These are phyloP conservation scores for Meles meles DNA, from an alignment of 2,113 vertebrate genomes.

Conservation along the genomic window DNA sequence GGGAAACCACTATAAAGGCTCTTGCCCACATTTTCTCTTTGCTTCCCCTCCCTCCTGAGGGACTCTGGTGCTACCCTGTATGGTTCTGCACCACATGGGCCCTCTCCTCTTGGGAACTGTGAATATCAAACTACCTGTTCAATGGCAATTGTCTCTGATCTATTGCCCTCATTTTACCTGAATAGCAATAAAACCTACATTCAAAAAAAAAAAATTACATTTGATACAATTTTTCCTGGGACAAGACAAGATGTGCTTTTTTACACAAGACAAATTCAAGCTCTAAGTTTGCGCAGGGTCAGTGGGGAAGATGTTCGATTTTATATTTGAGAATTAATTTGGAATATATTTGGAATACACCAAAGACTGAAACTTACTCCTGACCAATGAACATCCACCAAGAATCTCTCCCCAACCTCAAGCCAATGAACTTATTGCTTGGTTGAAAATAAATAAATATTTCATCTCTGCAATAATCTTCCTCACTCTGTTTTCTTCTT, in stretches of 20 bases:
- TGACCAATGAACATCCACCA: background rate
- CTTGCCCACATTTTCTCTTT: background rate
- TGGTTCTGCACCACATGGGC: background rate
- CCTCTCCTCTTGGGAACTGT: background rate
- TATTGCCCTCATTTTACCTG: background rate
- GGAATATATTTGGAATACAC: background rate
- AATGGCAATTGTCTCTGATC: background rate
- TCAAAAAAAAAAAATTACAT: background rate
- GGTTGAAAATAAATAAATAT: background rate
- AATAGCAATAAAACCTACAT: background rate
- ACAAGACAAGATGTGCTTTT: background rate
- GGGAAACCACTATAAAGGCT: background rate
- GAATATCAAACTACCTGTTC: background rate
- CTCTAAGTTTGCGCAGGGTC: background rate
- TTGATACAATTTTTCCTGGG: background rate
- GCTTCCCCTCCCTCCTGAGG: background rate
- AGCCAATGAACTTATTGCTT: background rate
- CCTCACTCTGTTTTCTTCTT: background rate
- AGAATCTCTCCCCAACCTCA: background rate
- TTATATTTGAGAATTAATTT: background rate
- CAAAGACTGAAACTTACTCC: background rate
- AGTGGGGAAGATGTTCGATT: background rate
- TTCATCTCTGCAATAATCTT: background rate
- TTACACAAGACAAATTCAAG: background rate
- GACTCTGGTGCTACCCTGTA: background rate